Evolutionary conservation across 2,888 invertebrate genomes (phyloP), one percentile per base, ranked within the genome.

Genomic region (Drosophila lutescens): DNA sequence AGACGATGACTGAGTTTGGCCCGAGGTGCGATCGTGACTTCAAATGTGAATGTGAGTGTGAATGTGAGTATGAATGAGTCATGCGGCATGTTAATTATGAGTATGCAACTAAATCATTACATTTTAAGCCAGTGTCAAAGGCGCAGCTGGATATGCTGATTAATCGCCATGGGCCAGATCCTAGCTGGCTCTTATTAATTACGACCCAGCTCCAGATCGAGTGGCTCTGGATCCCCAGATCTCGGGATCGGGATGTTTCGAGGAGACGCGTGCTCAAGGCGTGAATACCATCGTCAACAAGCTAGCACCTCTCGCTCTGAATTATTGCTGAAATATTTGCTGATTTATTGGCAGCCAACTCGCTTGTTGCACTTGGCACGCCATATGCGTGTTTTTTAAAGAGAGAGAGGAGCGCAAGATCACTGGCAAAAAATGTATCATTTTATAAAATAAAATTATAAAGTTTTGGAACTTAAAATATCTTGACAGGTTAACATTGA

Each of bases 21-120:
- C 66, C 43, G 54, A 67, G 61, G 66, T 55, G 43, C 43, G 30
- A 65, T 67, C 65, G 67, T 54, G 54, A 54, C 73, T 47, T 8
- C 38, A 32, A 23, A 34, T 34, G 5, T 4, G 26, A 20, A 12
- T 26, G 38, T 20, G 20, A 20, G 3, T 26, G 38, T 20, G 20
- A 20, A 3, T 20, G 20, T 41, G 12, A 15, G 0, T 13, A 7
- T 26, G 38, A 46, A 34, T 70, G 55, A 53, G 43, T 66, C 59
- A 58, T 86, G 78, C 74, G 51, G 76, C 83, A 77, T 66, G 80
- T 85, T 89, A 88, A 90, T 89, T 90, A 90, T 89, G 88, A 80
- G 89, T 79, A 84, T 78, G 81, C 83, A 90, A 83, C 83, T 90
- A 90, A 90, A 90, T 90, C 89, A 89, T 89, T 90, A 86, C 89